phyloP scores from a whole-genome alignment of 2,113 vertebrate genomes.

The Ovis canadensis region DNA sequence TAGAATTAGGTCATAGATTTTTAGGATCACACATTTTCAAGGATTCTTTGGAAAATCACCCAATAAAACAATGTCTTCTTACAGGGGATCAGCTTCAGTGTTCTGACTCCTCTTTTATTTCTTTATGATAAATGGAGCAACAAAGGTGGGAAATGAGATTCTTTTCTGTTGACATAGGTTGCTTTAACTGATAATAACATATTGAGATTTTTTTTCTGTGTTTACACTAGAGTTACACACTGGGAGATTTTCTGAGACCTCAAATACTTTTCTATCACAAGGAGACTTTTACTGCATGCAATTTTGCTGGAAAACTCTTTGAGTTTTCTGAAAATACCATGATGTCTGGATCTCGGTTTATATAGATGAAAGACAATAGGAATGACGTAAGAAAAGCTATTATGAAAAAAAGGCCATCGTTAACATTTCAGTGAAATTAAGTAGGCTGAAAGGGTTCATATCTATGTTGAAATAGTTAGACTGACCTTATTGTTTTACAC shows the following conservation, averaged over 20 bases:
- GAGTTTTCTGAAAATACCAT: not conserved
- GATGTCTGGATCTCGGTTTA: not conserved
- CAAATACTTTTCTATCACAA: not conserved
- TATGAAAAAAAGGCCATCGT: not conserved
- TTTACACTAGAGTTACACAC: not conserved
- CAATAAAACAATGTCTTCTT: not conserved
- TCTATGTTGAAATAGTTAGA: not conserved
- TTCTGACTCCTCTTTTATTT: not conserved
- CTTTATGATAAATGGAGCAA: not conserved
- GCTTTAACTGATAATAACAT: slow-evolving; percentile 24
- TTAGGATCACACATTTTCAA: not conserved
- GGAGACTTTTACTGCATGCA: not conserved
- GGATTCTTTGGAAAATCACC: not conserved
- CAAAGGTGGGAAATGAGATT: not conserved
- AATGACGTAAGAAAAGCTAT: not conserved
- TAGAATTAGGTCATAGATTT: not conserved
- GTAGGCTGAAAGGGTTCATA: not conserved
- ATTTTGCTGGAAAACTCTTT: not conserved
- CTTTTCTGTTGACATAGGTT: not conserved
- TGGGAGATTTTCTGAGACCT: not conserved
- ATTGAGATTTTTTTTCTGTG: not conserved
- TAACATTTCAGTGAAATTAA: not conserved
- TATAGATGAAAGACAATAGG: slow-evolving; percentile 4
- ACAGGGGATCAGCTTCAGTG: not conserved
- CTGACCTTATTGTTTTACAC: not conserved